These are phyloP conservation scores for Danaus melanippus DNA, from an alignment of 1,140 invertebrate species.

Conservation along the genomic window DNA sequence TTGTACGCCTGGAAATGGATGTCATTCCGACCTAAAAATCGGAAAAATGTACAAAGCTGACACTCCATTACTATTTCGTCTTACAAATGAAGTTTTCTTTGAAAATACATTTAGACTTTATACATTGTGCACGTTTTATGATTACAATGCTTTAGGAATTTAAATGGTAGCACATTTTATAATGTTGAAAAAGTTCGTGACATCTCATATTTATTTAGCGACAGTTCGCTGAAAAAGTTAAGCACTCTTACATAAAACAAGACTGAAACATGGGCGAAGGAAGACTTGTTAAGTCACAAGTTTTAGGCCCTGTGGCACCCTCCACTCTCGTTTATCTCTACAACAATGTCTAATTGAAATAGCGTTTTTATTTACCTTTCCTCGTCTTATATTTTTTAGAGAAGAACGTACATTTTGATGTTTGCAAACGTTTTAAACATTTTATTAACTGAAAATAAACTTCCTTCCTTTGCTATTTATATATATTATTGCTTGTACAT, in stretches of 20 bases:
- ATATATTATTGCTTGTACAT: no score
- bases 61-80: constrained; percentile 19
- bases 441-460: no score
- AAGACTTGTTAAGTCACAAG: constrained; percentile 50
- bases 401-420: no score
- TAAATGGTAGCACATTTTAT: no score
- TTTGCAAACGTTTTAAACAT: no score
- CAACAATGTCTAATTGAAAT: constrained; percentile 58
- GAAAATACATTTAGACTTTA: no score
- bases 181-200: constrained; percentile 18
- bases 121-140: no score
- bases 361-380: constrained; percentile 28
- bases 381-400: no score
- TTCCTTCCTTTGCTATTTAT: no score
- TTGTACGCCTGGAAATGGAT: constrained; percentile 40
- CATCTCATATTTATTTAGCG: constrained; percentile 31
- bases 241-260: constrained; percentile 47
- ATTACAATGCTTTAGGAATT: no score
- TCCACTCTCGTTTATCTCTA: constrained; percentile 47
- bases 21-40: constrained; percentile 33
- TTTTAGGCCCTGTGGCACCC: constrained; percentile 44
- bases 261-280: constrained; percentile 27
- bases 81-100: constrained; percentile 8
- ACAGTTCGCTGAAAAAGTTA: constrained; percentile 39
- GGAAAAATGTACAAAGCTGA: constrained; percentile 11